Percentiles rank a stretch among this genome's conserved stretches.
These are phyloP conservation scores for Cephalopachus bancanus DNA, from an alignment of 2,797 vertebrate species.

Conservation along the genomic window DNA sequence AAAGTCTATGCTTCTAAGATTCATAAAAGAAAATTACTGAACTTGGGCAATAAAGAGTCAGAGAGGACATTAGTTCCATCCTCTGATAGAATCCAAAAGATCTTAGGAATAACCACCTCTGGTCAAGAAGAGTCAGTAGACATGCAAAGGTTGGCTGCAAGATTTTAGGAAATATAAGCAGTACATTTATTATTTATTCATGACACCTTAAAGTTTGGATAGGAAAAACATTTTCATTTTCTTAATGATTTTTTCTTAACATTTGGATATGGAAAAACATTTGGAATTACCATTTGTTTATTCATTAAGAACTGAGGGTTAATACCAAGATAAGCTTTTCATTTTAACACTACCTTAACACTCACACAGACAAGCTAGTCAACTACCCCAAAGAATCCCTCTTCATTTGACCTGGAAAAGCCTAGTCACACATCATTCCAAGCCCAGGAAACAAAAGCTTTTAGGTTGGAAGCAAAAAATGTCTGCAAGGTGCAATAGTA, in stretches of 20 bases:
- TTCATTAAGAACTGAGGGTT: conserved; percentile 6
- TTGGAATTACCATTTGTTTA: neutral
- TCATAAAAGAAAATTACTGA: neutral
- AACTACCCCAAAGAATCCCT: neutral
- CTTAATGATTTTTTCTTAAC: neutral
- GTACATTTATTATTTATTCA: conserved; percentile 31
- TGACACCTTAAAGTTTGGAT: neutral
- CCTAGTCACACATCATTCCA: neutral
- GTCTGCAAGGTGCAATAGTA: neutral
- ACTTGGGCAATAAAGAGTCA: neutral
- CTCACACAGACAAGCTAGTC: conserved; percentile 7
- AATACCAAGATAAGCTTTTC: conserved; percentile 7
- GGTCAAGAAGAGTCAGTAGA: conserved; percentile 56
- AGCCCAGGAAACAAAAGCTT: conserved; percentile 19
- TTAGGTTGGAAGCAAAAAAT: conserved; percentile 39
- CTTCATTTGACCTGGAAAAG: conserved; percentile 21
- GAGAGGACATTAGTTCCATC: conserved; percentile 17
- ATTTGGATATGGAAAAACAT: neutral
- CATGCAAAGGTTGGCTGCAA: neutral
- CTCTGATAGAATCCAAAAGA: neutral
- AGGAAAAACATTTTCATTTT: neutral
- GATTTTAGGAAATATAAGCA: conserved; percentile 9
- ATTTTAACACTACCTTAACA: neutral
- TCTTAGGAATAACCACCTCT: conserved; percentile 41
- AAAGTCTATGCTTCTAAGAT: conserved; percentile 18